phyloP scores from a whole-genome alignment of 2,888 invertebrate genomes.

The Apamea anceps region DNA sequence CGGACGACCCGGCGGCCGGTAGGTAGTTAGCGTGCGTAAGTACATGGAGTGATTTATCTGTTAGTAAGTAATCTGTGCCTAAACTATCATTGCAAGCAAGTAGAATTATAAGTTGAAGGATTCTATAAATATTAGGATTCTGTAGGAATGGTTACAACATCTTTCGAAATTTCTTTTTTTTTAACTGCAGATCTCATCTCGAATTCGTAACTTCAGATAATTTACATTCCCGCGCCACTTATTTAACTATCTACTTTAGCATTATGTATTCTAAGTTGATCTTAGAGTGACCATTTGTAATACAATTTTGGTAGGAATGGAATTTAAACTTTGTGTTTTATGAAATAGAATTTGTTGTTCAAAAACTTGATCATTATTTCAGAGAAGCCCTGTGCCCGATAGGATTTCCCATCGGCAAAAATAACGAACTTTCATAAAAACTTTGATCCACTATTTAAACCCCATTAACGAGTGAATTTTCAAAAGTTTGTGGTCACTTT shows the following conservation, averaged over 20 bases:
- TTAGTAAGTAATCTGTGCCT: no score
- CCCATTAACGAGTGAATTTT: background rate
- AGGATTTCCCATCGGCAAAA: background rate
- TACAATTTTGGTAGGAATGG: background rate
- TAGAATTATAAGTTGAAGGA: background rate
- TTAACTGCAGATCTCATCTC: background rate
- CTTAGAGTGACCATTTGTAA: background rate
- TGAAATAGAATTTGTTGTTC: background rate
- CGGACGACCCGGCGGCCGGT: no score
- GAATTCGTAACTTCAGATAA: background rate
- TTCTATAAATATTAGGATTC: background rate
- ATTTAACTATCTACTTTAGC: background rate
- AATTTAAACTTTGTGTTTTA: background rate
- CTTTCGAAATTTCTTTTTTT: background rate
- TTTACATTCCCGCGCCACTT: background rate
- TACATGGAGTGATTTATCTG: no score
- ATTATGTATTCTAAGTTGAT: background rate
- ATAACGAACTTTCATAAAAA: background rate
- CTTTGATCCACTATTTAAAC: background rate
- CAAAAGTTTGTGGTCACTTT: background rate
- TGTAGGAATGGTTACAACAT: background rate
- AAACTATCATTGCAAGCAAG: no score
- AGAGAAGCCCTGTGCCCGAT: background rate
- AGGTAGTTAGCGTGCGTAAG: no score
- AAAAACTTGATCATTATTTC: background rate